Conservation (phyloP, 2,113 vertebrate species). For the Cyprinus carpio region DNA sequence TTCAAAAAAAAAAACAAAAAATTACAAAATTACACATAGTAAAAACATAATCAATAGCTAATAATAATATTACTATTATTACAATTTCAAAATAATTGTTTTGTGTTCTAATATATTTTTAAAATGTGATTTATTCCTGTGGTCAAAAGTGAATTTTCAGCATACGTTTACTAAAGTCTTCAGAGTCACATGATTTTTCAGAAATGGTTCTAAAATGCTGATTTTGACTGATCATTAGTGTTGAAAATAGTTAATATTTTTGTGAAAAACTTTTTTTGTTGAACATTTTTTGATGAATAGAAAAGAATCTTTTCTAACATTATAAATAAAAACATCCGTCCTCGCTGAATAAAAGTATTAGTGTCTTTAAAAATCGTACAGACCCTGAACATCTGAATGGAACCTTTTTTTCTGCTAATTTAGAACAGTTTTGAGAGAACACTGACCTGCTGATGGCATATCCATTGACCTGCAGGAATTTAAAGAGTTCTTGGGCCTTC, state of each 20-base stretch:
- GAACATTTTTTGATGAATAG: neutral
- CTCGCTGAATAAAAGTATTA: neutral
- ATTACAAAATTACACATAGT: neutral
- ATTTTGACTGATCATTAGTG: no score
- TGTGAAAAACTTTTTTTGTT: no score
- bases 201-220: neutral
- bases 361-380: no score
- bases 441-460: conserved; percentile 77
- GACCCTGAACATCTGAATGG: neutral
- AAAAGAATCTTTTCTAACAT: neutral
- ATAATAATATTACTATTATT: no score
- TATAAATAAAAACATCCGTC: neutral
- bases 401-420: neutral
- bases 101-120: no score
- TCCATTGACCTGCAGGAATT: conserved; percentile 91
- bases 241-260: no score
- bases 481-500: conserved; percentile 95
- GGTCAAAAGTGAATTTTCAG: no score
- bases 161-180: neutral
- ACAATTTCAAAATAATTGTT: no score
- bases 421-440: no score
- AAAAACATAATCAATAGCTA: no score
- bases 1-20: neutral
- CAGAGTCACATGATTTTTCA: neutral
- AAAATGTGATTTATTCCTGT: no score